These are phyloP conservation scores for Antrozous pallidus DNA, from an alignment of 2,797 vertebrate species.

Conservation along the genomic window DNA sequence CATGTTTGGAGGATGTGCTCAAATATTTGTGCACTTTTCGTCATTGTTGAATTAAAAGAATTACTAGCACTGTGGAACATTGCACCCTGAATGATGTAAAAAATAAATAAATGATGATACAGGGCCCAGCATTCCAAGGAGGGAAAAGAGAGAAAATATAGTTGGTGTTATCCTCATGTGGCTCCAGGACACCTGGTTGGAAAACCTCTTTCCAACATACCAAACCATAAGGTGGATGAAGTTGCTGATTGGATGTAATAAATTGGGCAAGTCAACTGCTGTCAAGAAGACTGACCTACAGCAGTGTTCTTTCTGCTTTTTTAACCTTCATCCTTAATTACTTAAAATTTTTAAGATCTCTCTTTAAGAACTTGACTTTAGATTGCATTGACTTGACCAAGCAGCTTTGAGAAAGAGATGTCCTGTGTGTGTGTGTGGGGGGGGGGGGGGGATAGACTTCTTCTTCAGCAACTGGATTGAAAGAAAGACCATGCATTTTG, in stretches of 20 bases:
- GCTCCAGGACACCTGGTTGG: neutral
- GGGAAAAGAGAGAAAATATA: neutral
- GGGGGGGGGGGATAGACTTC: neutral
- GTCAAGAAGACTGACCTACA: neutral
- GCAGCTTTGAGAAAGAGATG: neutral
- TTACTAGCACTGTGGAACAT: neutral
- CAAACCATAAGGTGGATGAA: neutral
- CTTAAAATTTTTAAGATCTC: neutral
- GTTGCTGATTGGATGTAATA: neutral
- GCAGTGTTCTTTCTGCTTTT: neutral
- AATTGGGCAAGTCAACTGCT: neutral
- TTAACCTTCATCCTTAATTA: neutral
- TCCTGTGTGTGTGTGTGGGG: neutral
- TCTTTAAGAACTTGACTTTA: slow-evolving; percentile 9
- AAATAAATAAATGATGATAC: neutral
- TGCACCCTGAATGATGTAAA: slow-evolving; percentile 7
- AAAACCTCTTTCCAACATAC: neutral
- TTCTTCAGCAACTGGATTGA: neutral
- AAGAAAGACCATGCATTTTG: neutral
- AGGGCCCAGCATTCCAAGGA: neutral
- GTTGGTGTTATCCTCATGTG: neutral
- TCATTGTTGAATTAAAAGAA: slow-evolving; percentile 50
- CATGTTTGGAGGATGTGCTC: slow-evolving; percentile 52
- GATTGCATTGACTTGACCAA: neutral
- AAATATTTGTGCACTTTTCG: slow-evolving; percentile 37